Conservation (phyloP, 2,797 vertebrate species). For the Momotus momota region DNA sequence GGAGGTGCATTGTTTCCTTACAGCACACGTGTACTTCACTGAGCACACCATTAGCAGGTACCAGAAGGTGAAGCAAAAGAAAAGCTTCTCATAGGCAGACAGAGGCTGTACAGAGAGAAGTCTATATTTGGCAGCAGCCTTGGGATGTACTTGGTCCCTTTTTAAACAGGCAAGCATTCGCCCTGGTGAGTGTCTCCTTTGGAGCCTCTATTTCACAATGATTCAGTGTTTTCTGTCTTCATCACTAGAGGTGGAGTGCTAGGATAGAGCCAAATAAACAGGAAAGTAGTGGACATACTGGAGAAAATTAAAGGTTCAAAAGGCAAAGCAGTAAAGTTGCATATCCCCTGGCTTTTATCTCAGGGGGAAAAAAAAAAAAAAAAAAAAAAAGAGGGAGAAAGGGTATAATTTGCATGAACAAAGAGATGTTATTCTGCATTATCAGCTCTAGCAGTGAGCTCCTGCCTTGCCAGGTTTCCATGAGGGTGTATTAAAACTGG, state of each 20-base stretch:
- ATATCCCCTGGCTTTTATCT: neutral
- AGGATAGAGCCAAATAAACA: slow-evolving; percentile 33
- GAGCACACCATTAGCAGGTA: slow-evolving; percentile 52
- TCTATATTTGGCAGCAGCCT: slow-evolving; percentile 57
- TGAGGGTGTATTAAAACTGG: neutral
- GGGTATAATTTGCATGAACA: neutral
- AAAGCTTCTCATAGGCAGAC: slow-evolving; percentile 13
- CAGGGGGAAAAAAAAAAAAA: too few relatives aligned
- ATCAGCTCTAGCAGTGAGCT: neutral
- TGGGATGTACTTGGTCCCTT: neutral
- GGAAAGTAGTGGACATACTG: neutral
- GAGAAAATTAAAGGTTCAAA: neutral
- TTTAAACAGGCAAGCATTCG: slow-evolving; percentile 14
- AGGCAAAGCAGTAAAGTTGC: neutral
- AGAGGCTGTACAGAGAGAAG: neutral
- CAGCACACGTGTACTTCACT: neutral
- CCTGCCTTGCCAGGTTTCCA: neutral
- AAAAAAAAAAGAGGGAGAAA: neutral
- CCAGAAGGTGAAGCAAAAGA: slow-evolving; percentile 17
- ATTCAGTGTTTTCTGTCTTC: slow-evolving; percentile 23
- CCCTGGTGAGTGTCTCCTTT: neutral
- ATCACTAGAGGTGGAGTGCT: neutral
- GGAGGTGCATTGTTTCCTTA: neutral
- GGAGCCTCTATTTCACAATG: slow-evolving; percentile 24
- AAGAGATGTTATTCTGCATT: neutral